phyloP scores from a whole-genome alignment of 2,888 invertebrate genomes.

The Drosophila helvetica region DNA sequence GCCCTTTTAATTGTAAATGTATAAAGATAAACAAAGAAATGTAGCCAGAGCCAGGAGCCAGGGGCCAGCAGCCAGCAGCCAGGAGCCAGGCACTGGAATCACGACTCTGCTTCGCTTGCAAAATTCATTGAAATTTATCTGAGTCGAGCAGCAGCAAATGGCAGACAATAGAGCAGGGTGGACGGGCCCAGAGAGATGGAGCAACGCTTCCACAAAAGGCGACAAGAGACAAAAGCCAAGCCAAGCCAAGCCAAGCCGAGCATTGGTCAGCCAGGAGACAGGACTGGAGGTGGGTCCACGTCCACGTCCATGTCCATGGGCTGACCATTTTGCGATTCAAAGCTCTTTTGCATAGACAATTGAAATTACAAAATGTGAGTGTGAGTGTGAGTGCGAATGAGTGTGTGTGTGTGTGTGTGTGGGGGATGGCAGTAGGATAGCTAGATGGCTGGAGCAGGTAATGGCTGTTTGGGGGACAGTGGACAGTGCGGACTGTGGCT shows the following conservation, averaged over 20 bases:
- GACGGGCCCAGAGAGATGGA: neutral
- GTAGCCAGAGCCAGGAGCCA: slow-evolving; percentile 45
- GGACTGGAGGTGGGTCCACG: slow-evolving; percentile 10
- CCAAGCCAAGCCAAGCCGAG: slow-evolving; percentile 24
- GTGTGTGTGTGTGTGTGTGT: neutral
- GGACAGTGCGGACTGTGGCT: neutral
- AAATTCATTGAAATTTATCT: slow-evolving; percentile 78
- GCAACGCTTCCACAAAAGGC: slow-evolving; percentile 36
- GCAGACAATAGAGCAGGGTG: slow-evolving; percentile 42
- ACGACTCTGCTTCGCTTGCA: slow-evolving; percentile 55
- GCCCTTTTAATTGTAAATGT: slow-evolving; percentile 77
- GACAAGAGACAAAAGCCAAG: slow-evolving; percentile 45
- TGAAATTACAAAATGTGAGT: slow-evolving; percentile 59
- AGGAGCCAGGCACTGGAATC: neutral
- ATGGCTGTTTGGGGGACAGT: neutral
- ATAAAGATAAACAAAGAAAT: slow-evolving; percentile 77
- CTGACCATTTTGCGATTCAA: slow-evolving; percentile 74
- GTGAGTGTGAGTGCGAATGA: neutral
- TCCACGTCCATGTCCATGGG: slow-evolving; percentile 10
- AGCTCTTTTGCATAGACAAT: slow-evolving; percentile 74
- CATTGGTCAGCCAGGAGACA: slow-evolving; percentile 26
- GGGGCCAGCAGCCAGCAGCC: slow-evolving; percentile 2
- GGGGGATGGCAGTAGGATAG: neutral
- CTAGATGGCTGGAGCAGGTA: slow-evolving; percentile 9
- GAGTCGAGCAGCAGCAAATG: slow-evolving; percentile 50